Evolutionary conservation across 1,140 invertebrate genomes (phyloP), one percentile per base, ranked within the genome.

Genomic region (Tribolium madens): DNA sequence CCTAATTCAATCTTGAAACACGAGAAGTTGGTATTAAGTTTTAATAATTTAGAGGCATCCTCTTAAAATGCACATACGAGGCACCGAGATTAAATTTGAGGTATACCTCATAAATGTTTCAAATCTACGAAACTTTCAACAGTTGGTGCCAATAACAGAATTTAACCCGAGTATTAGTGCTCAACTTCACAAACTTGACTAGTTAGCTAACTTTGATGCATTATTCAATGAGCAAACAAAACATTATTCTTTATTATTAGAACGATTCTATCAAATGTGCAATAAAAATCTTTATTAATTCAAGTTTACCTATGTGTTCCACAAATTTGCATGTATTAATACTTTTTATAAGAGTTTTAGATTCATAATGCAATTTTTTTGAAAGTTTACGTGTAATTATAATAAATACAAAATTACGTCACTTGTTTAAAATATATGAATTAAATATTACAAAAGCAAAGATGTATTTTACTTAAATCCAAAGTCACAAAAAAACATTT

Each of bases 81-180:
- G 15, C 18, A 57, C 57, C 57, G n/a, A 64, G 36, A 64, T 64
- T 64, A 10, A 64, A 64, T 64, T 33, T 64, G n/a, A 14, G 57
- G 57, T 33, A 33, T 14, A 18, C 26, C 57, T 64, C 57, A 64
- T 57, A 57, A 57, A 21, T 57, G 52, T 57, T 57, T n/a, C 52
- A 57, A 26, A n/a, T 9, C 52, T 57, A 17, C 36, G 52, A 57
- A 64, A 64, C 57, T 64, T 64, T 26, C 9, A 64, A 33, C 57
- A 64, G 13, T 64, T 64, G 57, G 26, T 64, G 57, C 57, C 57
- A 64, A 64, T 64, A 64, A 64, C 57, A 64, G 52, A 64, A 64
- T 60, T 60, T 26, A 60, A 15, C 15, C 18, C n/a, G 6, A 17
- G 10, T 33, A 64, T 64, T 33, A 26, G n/a, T 6, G 15, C n/a